Percentiles rank a stretch among this genome's conserved stretches.
Conservation (phyloP, 2,113 vertebrate species). For the Toxotes jaculatrix region DNA sequence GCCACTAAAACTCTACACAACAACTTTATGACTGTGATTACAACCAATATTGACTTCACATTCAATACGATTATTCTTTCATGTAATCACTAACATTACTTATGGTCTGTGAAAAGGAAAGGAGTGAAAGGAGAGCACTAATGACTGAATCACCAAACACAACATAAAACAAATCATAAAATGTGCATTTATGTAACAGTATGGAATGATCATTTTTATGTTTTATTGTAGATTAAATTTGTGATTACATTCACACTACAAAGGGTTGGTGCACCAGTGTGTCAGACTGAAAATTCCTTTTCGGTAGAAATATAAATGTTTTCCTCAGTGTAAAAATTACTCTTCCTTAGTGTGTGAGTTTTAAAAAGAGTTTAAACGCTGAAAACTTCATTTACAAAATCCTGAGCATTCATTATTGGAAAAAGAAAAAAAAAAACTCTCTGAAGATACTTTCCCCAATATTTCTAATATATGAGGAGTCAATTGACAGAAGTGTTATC, state of each 20-base stretch:
- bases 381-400: neutral
- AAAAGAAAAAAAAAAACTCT: neutral
- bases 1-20: slow-evolving; percentile 61
- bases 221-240: slow-evolving; percentile 4
- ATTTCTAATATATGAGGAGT: neutral
- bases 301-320: neutral
- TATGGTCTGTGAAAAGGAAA: slow-evolving; percentile 33
- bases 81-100: slow-evolving; percentile 67
- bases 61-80: slow-evolving; percentile 64
- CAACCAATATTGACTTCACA: slow-evolving; percentile 66
- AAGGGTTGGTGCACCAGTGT: neutral
- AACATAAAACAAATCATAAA: neutral
- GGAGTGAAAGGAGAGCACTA: neutral
- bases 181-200: neutral
- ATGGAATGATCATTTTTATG: neutral
- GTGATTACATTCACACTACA: neutral
- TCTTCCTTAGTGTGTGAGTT: neutral
- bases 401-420: neutral
- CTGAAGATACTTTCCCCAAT: neutral
- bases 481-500: neutral
- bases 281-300: neutral
- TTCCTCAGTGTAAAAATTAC: neutral
- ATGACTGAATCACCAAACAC: slow-evolving; percentile 4
- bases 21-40: slow-evolving; percentile 80
- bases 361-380: neutral